A percentile compares a stretch with the other conserved stretches of the same genome.
These are phyloP conservation scores for Emydura subglobosa DNA, from an alignment of 2,113 vertebrate genomes.

Conservation along the genomic window DNA sequence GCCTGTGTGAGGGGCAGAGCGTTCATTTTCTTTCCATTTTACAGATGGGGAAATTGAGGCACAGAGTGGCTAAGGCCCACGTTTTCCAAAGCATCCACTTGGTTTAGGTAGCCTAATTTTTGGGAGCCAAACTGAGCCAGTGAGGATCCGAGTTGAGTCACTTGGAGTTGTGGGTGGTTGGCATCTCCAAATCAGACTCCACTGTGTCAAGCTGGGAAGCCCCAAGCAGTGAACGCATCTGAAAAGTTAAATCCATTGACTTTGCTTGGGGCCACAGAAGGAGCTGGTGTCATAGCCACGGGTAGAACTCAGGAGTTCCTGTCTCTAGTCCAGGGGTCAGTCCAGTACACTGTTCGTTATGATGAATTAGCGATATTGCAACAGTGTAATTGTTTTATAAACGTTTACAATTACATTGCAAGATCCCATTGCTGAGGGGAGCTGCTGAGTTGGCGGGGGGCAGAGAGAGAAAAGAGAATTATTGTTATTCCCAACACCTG, in stretches of 20 bases:
- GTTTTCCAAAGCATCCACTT: background rate
- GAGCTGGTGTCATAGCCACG: rapidly evolving
- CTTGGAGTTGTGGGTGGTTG: background rate
- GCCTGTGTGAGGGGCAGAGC: background rate
- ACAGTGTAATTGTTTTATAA: background rate
- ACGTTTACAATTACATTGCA: background rate
- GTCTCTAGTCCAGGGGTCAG: background rate
- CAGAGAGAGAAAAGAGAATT: rapidly evolving
- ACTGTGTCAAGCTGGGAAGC: background rate
- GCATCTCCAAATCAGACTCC: background rate
- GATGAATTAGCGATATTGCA: background rate
- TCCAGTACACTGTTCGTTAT: background rate
- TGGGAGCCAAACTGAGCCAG: background rate
- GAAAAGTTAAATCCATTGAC: rapidly evolving
- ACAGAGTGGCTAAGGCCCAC: background rate
- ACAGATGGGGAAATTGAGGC: background rate
- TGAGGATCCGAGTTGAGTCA: background rate
- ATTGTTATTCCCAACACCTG: rapidly evolving
- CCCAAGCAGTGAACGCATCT: background rate
- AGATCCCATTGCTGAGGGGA: background rate
- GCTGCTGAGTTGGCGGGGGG: rapidly evolving
- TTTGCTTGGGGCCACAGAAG: rapidly evolving
- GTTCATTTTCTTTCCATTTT: background rate
- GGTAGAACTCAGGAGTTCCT: background rate
- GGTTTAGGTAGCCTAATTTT: background rate